A percentile compares a stretch with the other conserved stretches of the same genome.
Conservation (phyloP, 2,113 vertebrate species). For the Indicator indicator region DNA sequence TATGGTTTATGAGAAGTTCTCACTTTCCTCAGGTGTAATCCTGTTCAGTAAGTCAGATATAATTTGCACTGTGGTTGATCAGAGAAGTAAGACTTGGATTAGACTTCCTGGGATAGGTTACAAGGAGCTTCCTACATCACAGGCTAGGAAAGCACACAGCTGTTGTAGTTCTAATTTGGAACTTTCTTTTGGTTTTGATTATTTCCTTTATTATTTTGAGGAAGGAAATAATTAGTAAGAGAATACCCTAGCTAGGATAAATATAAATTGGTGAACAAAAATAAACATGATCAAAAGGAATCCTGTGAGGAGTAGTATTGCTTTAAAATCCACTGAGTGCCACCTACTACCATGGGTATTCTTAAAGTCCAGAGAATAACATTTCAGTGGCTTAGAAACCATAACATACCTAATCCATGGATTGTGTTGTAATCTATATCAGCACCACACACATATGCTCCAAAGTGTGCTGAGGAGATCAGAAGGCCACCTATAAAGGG, state of each 20-base stretch:
- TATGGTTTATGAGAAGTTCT: background rate
- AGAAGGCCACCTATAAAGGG: conserved; percentile 87
- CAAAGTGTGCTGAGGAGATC: conserved; percentile 94
- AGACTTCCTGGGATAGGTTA: background rate
- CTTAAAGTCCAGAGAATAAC: background rate
- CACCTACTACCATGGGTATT: background rate
- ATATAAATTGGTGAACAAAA: background rate
- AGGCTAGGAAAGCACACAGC: background rate
- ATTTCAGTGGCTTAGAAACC: background rate
- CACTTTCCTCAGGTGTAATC: background rate
- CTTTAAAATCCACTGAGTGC: background rate
- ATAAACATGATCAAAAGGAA: background rate
- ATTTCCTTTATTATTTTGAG: background rate
- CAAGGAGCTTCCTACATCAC: background rate
- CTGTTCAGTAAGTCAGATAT: background rate
- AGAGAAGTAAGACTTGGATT: background rate
- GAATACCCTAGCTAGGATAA: background rate
- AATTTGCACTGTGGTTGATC: background rate
- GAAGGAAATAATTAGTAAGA: background rate
- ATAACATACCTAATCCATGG: conserved; percentile 90
- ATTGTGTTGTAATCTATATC: conserved; percentile 98
- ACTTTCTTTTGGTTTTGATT: background rate
- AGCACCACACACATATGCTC: conserved; percentile 93
- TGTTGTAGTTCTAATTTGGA: background rate
- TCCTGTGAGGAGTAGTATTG: background rate